Conservation (phyloP, 2,888 invertebrate genomes). For the Vanessa cardui region DNA sequence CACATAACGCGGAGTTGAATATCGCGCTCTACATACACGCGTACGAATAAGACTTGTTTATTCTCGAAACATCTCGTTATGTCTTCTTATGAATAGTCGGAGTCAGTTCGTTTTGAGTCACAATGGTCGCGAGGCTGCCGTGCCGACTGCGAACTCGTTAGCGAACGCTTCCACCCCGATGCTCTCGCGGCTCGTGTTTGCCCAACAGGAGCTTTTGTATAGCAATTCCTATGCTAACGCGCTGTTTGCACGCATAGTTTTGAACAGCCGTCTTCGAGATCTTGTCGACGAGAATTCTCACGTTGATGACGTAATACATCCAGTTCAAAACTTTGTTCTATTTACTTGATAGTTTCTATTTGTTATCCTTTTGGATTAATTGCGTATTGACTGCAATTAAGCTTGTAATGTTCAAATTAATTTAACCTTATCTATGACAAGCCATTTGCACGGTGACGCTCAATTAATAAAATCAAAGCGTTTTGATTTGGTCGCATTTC, state of each 20-base stretch:
- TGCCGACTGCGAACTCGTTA: conserved; percentile 55
- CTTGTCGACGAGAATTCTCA: background rate
- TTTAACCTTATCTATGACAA: background rate
- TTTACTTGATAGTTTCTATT: background rate
- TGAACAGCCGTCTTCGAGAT: conserved; percentile 2
- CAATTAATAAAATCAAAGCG: background rate
- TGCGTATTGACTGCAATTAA: no score
- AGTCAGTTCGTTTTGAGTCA: conserved; percentile 29
- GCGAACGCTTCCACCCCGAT: conserved; percentile 49
- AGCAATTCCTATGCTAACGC: conserved; percentile 15
- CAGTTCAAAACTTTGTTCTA: background rate
- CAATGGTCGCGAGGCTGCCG: conserved; percentile 43
- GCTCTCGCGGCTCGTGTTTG: conserved; percentile 45
- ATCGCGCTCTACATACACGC: background rate
- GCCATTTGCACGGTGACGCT: background rate
- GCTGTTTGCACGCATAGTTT: conserved; percentile 12
- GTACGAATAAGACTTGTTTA: conserved; percentile 13
- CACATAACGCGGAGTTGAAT: background rate
- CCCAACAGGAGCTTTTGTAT: conserved; percentile 26
- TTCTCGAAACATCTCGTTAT: conserved; percentile 28
- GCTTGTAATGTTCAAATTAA: background rate
- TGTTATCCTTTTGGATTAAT: no score
- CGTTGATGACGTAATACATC: background rate
- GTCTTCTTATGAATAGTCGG: conserved; percentile 16
- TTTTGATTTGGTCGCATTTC: conserved; percentile 1